These are phyloP conservation scores for Morus bassanus DNA, from an alignment of 2,797 vertebrate species.

Conservation along the genomic window DNA sequence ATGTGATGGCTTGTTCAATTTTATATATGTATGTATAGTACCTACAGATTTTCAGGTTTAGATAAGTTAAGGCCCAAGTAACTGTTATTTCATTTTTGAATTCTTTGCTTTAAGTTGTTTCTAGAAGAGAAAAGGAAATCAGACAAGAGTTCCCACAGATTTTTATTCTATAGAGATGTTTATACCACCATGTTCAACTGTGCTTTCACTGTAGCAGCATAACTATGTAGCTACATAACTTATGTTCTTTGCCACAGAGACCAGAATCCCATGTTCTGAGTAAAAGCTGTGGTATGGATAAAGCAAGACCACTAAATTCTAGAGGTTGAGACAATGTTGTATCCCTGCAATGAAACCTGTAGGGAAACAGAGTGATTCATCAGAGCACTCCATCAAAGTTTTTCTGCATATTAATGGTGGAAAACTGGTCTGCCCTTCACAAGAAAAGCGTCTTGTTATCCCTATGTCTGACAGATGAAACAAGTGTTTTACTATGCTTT, in stretches of 20 bases:
- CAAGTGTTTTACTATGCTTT: background rate
- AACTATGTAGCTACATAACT: background rate
- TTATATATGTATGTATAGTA: no score
- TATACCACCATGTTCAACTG: background rate
- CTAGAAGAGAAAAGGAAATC: background rate
- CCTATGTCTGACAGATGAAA: background rate
- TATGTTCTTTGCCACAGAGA: background rate
- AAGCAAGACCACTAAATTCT: background rate
- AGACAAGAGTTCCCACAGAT: background rate
- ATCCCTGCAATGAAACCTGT: background rate
- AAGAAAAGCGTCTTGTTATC: background rate
- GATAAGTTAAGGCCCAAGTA: background rate
- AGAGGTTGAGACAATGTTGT: accelerated
- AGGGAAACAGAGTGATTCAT: background rate
- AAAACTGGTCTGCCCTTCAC: background rate
- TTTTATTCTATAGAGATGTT: background rate
- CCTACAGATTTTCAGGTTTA: background rate
- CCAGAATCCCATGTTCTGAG: background rate
- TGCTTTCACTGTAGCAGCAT: background rate
- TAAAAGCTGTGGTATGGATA: background rate
- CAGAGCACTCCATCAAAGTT: background rate
- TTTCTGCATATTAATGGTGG: background rate
- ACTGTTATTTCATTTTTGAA: background rate
- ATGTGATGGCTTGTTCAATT: accelerated
- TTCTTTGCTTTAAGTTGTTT: background rate